phyloP scores from a whole-genome alignment of 2,113 vertebrate species.

The Cynocephalus volans region DNA sequence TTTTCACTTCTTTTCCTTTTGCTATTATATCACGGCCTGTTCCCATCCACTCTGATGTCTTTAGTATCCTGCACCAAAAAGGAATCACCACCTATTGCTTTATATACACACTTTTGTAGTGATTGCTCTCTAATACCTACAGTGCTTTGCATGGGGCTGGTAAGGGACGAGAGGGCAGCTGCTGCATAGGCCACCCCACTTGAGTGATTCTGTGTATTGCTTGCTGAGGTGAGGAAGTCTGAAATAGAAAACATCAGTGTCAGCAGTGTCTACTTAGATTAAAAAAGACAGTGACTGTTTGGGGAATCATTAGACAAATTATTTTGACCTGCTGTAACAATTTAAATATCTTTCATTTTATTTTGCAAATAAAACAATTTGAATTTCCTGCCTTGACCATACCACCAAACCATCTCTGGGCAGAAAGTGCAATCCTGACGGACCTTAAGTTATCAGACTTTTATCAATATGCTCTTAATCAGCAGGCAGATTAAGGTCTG shows the following conservation, averaged over 20 bases:
- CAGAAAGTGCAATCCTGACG: constrained; percentile 36
- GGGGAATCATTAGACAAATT: constrained; percentile 67
- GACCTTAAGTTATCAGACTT: constrained; percentile 57
- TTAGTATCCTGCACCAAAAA: not conserved
- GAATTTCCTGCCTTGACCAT: constrained; percentile 68
- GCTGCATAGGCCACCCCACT: not conserved
- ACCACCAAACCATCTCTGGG: constrained; percentile 30
- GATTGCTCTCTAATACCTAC: not conserved
- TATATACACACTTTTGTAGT: not conserved
- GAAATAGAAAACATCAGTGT: constrained; percentile 52
- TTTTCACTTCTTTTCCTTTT: constrained; percentile 17
- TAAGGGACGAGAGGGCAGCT: not conserved
- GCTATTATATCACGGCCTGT: not conserved
- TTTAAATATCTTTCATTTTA: constrained; percentile 74
- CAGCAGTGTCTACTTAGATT: constrained; percentile 72
- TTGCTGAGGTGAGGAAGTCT: constrained; percentile 49
- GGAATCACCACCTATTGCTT: not conserved
- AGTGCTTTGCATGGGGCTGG: not conserved
- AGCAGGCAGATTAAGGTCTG: constrained; percentile 61
- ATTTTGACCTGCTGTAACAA: constrained; percentile 70
- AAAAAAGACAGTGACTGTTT: constrained; percentile 66
- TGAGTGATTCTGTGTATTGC: not conserved
- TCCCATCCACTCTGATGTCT: not conserved
- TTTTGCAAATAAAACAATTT: constrained; percentile 70
- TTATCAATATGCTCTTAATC: constrained; percentile 62